phyloP scores from a whole-genome alignment of 2,113 vertebrate species.

The Potamarius usumacintae region DNA sequence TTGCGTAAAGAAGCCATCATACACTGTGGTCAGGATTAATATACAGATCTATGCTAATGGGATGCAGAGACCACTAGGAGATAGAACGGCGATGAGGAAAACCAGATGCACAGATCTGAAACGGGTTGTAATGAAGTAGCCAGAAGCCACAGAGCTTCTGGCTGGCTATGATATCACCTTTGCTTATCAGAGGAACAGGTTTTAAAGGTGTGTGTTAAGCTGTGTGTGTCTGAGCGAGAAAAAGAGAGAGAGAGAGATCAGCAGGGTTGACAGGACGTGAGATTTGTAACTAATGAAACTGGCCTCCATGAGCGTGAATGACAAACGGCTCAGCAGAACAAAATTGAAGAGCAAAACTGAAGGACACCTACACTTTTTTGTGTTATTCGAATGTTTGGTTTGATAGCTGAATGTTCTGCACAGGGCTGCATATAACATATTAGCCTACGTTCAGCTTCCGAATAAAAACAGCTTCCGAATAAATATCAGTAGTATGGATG shows the following conservation, averaged over 20 bases:
- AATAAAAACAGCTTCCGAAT: neutral
- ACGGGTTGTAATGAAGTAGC: slow-evolving; percentile 31
- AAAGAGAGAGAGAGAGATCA: neutral
- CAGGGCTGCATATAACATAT: neutral
- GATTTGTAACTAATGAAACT: slow-evolving; percentile 29
- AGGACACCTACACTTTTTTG: neutral
- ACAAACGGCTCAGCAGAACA: slow-evolving; percentile 12
- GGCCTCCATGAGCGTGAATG: slow-evolving; percentile 16
- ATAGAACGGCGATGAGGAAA: slow-evolving; percentile 26
- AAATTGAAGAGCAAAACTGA: neutral
- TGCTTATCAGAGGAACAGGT: slow-evolving; percentile 24
- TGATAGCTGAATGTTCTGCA: neutral
- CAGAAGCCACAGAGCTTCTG: neutral
- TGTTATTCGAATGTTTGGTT: neutral
- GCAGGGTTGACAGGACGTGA: slow-evolving; percentile 2
- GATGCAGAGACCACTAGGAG: slow-evolving; percentile 43
- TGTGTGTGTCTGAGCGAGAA: neutral
- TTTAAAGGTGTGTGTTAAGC: slow-evolving; percentile 9
- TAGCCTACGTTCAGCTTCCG: neutral
- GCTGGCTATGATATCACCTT: slow-evolving; percentile 13
- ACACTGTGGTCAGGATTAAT: slow-evolving; percentile 43
- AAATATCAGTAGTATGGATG: neutral
- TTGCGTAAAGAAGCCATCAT: slow-evolving; percentile 46
- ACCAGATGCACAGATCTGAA: slow-evolving; percentile 10
- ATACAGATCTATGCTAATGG: slow-evolving; percentile 54